Base-by-base conservation (phyloP, 2,797 vertebrate genomes). In the Alca torda region DNA sequence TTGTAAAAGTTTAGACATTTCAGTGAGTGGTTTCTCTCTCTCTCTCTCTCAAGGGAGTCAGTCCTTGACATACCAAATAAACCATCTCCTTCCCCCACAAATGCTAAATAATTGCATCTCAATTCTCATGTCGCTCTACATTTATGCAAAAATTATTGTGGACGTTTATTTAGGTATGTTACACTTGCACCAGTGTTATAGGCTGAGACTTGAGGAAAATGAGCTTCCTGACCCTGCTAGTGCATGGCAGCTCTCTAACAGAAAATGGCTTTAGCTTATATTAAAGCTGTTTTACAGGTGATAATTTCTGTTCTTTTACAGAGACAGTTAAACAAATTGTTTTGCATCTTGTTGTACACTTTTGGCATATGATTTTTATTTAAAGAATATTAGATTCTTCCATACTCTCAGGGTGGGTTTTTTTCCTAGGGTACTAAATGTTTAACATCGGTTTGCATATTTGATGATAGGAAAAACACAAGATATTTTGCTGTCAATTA, bases 101-200 rank as follows among this genome's bases (percentile, higher is more conserved):
- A 96, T 68, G 87, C 85, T 64, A 91, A 97, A 97, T 96, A 97
- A 96, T 96, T 97, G 93, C 95, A 84, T 93, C 93, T 96, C 96
- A 96, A 95, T 97, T 97, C 92, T 92, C 31, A 16, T 25, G 93
- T 97, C 68, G 3, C 95, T 92, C 41, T 94, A 92, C 87, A 95
- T 97, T 96, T 97, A 95, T 96, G 97, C 95, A 96, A 93, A 97
- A 89, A 90, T 92, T 93, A 73, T 90, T 53, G 81, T 68, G 78
- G 78, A 56, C 87, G 64, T 95, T 97, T 91, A 80, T 95, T 97
- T 92, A 67, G 75, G 89, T 75, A 61, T 48, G 77, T 82, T 60
- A 79, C 43, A 41, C 81, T 67, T 78, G 68, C 45, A 60, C 59
- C 46, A 48, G 35, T 77, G 90, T 95, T 90, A 92, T 84, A 86